Evolutionary conservation across 2,888 invertebrate species (phyloP), one percentile per base, ranked within the genome.

Genomic region (Eulithis testata): DNA sequence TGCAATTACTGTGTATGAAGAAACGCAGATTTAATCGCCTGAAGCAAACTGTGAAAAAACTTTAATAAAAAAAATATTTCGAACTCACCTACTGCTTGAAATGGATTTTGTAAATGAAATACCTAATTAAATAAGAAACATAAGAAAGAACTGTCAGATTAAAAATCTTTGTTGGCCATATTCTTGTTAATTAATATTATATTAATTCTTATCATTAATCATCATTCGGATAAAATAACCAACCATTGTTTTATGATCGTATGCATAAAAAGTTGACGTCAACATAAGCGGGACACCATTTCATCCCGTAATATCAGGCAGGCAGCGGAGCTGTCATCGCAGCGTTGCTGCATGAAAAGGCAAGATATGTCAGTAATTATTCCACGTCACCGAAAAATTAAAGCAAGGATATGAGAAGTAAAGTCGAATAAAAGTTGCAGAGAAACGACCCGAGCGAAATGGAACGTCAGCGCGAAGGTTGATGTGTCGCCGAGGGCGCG

Each of bases 351-450:
- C 86, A 79, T 82, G 84, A 86, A 77, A 52, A 54, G 57, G 63
- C 58, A 83, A 80, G 83, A 81, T 54, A 81, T 82, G 83, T 81
- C 86, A 81, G 82, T 83, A 87, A 89, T 88, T 91, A 89, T 88
- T 89, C 83, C 88, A 83, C 87, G 83, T 86, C 89, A 76, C 79
- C 83, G 84, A 88, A 89, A 89, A 89, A 87, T 86, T 89, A 84
- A 88, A 79, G 85, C 85, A 86, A 85, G 80, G 83, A 81, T 86
- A 87, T 82, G 85, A 86, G 88, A 87, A 87, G 84, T 76, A 87
- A 87, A 87, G 84, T 76, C 75, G 80, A 75, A 83, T 85, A 85
- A 87, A 87, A 85, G 84, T 80, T 75, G 77, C 70, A 76, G 79
- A 77, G 80, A 80, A 83, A 80, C 81, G 81, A 82, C 77, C 79